Evolutionary conservation across 2,888 invertebrate genomes (phyloP), one percentile per base, ranked within the genome.

Genomic region (Unio delphinus): DNA sequence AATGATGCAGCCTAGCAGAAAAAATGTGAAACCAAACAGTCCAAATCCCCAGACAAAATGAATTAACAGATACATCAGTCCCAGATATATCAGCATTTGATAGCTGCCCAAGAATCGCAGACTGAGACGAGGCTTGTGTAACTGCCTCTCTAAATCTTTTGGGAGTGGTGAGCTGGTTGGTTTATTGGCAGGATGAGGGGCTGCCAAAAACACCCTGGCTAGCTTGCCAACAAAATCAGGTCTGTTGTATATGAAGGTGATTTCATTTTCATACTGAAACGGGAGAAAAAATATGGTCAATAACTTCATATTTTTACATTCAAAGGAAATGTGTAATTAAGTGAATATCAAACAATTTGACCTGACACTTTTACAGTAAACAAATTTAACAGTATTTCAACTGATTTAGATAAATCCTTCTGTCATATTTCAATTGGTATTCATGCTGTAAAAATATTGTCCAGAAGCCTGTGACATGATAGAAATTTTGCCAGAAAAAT

Each of bases 181-280:
- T 55, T 66, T 73, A 91, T 74, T 92, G 92, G 77, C 82, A n/a
- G 78, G 62, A 8, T 82, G 59, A 7, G 87, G 82, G 11, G 86
- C 76, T 0, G 79, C 74, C 15, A 88, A 80, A 69, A 80, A 85
- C 7, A 86, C 84, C 18, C 82, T 74, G 17, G 83, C 77, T 70
- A 87, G 68, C 28, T 79, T 76, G 7, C 87, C 88, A 5, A 83
- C 45, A 20, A 87, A 64, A 67, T 83, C 85, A 23, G 68, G 67
- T 54, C 86, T 78, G 56, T 81, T 64, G 91, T 95, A 97, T 4
- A 93, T 84, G 6, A 89, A 89, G 67, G 91, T 88, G 70, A 97
- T 93, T 80, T 94, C 92, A 1, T 90, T 88, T 30, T 92, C 92
- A 90, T 94, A 96, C 96, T 96, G 90, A 73, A 93, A 92, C 70